Conservation (phyloP, 2,113 vertebrate genomes). For the Tapirus terrestris region DNA sequence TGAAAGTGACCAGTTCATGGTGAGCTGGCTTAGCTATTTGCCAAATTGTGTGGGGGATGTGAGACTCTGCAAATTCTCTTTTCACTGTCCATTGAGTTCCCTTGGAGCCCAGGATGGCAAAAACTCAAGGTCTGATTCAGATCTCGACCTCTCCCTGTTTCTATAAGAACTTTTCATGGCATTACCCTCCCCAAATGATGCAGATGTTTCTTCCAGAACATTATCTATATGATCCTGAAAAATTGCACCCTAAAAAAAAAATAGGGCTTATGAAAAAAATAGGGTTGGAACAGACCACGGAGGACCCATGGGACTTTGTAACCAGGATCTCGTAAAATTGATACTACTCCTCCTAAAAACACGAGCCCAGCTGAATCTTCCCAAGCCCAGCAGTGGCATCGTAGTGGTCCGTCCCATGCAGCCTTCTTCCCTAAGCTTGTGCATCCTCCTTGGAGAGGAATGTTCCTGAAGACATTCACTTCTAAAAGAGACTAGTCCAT, state of each 20-base stretch:
- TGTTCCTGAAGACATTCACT: neutral
- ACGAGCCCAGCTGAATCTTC: rapidly evolving
- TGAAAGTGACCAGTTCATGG: neutral
- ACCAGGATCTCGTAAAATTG: neutral
- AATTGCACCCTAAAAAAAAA: neutral
- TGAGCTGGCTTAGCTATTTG: neutral
- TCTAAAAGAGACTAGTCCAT: neutral
- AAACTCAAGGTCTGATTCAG: neutral
- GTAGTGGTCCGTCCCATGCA: rapidly evolving
- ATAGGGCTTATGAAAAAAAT: neutral
- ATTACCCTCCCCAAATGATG: neutral
- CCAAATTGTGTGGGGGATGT: neutral
- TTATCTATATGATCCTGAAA: neutral
- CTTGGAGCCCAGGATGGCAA: neutral
- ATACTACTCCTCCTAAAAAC: neutral
- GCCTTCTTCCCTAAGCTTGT: neutral
- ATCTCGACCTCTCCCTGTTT: neutral
- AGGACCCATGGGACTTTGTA: neutral
- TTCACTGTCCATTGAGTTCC: neutral
- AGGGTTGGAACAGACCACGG: neutral
- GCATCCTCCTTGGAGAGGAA: neutral
- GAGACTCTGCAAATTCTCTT: neutral
- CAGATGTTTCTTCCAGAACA: neutral
- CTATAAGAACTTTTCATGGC: neutral
- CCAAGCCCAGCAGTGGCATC: rapidly evolving